Conservation (phyloP, 2,113 vertebrate genomes). For the Atractosteus spatula region DNA sequence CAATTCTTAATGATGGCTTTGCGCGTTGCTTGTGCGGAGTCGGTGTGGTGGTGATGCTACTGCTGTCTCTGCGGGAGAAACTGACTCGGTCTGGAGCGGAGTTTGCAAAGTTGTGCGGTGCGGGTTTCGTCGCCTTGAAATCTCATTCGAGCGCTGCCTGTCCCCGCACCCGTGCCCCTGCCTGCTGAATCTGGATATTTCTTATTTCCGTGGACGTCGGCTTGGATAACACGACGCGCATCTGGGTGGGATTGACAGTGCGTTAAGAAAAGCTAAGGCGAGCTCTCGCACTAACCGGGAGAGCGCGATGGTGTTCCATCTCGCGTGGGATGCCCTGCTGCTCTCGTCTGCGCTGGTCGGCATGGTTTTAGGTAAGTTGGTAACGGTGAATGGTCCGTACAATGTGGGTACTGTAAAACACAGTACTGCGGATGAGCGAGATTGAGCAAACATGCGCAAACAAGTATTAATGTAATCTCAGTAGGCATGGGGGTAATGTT, state of each 20-base stretch:
- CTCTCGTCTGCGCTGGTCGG: conserved; percentile 45
- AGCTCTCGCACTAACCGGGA: conserved; percentile 26
- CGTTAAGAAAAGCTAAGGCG: conserved; percentile 1
- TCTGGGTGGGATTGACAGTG: conserved; percentile 17
- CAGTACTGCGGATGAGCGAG: no score
- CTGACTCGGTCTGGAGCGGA: conserved; percentile 7
- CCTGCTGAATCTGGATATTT: neutral
- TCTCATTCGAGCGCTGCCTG: neutral
- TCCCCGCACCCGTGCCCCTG: neutral
- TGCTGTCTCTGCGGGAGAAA: conserved; percentile 4
- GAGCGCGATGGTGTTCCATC: conserved; percentile 55
- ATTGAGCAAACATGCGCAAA: no score
- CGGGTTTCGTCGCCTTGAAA: conserved; percentile 12
- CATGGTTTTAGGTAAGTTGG: conserved; percentile 61
- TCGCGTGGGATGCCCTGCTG: conserved; percentile 40
- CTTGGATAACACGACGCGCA: conserved; percentile 6
- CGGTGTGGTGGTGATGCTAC: conserved; percentile 37
- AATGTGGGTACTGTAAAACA: no score
- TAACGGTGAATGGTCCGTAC: no score
- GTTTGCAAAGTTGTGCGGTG: conserved; percentile 29
- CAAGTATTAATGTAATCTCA: no score
- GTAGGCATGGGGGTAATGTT: no score
- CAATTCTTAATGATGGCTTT: conserved; percentile 8
- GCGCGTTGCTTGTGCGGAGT: conserved; percentile 1
- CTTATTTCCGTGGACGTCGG: neutral